phyloP scores from a whole-genome alignment of 2,797 vertebrate species.

The Tadarida brasiliensis region DNA sequence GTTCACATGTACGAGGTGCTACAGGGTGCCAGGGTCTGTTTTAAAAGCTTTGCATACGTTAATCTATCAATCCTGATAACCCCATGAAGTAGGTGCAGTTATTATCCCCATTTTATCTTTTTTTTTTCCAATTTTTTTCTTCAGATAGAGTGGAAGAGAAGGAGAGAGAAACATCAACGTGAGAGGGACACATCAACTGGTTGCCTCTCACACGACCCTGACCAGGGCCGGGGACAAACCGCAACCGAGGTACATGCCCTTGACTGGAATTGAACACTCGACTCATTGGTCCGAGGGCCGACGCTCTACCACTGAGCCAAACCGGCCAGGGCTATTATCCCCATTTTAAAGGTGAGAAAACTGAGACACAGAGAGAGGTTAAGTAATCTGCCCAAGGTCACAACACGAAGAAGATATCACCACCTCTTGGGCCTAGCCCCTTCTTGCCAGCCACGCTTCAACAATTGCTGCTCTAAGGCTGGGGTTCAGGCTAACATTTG shows the following conservation, averaged over 20 bases:
- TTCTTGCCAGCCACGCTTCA: background rate
- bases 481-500: background rate
- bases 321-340: background rate
- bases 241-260: no score
- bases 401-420: background rate
- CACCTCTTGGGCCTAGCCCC: background rate
- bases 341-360: background rate
- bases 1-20: accelerated
- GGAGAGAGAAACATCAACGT: background rate
- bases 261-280: no score
- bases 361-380: background rate
- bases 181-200: no score
- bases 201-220: no score
- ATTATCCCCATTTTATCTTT: background rate
- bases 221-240: no score
- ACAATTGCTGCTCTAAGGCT: background rate
- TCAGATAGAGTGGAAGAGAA: no score
- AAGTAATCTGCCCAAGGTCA: background rate
- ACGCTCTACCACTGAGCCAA: no score
- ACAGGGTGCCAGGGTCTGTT: background rate
- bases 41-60: background rate
- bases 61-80: background rate
- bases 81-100: no score
- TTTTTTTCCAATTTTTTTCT: no score
- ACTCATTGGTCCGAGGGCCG: no score